Percentiles rank a stretch among this genome's conserved stretches.
Evolutionary conservation across 2,113 vertebrate species (phyloP).

Genomic region (Burhinus oedicnemus): DNA sequence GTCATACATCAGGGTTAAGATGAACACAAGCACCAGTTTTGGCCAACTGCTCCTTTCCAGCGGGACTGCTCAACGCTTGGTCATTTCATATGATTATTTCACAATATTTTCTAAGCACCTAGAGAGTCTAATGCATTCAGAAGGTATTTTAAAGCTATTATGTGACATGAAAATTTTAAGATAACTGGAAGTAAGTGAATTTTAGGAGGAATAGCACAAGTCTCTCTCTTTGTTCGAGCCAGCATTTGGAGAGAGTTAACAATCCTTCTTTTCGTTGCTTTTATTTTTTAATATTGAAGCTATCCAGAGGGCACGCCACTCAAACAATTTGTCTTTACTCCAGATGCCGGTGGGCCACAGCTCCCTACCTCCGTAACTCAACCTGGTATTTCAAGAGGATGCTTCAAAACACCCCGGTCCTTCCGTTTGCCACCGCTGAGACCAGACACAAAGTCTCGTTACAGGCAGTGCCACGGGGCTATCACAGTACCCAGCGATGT

Average conservation of each 20-base stretch:
- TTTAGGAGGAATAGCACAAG: background rate
- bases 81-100: constrained; percentile 21
- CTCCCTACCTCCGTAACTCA: background rate
- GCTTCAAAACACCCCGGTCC: background rate
- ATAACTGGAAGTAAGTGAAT: constrained; percentile 54
- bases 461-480: background rate
- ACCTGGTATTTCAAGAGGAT: background rate
- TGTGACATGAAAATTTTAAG: constrained; percentile 57
- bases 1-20: constrained; percentile 65
- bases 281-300: constrained; percentile 50
- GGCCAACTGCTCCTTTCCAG: constrained; percentile 66
- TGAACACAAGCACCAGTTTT: constrained; percentile 50
- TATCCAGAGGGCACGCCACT: constrained; percentile 17
- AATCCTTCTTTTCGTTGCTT: background rate
- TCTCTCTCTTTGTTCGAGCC: background rate
- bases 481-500: background rate
- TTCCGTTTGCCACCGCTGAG: background rate
- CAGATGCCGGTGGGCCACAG: background rate
- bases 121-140: constrained; percentile 26
- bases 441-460: background rate
- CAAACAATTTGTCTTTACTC: background rate
- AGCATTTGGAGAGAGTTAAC: constrained; percentile 2
- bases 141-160: constrained; percentile 47
- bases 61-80: constrained; percentile 28
- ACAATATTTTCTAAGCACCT: constrained; percentile 22